phyloP scores from a whole-genome alignment of 2,113 vertebrate species.

The Rhinolophus ferrumequinum region DNA sequence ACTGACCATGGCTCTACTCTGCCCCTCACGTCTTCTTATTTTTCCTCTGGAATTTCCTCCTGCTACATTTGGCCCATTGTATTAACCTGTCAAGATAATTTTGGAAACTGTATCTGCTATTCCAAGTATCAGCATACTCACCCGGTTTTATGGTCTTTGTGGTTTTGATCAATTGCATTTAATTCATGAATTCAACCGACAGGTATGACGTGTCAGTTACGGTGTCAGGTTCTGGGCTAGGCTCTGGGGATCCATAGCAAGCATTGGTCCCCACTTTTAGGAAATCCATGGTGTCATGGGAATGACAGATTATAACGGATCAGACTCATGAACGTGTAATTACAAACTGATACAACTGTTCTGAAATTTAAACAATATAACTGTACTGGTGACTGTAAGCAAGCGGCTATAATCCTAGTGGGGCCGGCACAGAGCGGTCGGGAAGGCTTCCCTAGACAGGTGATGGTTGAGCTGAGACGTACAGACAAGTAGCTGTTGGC shows the following conservation, averaged over 20 bases:
- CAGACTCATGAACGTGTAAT: not conserved
- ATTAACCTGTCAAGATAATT: conserved; percentile 40
- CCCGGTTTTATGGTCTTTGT: not conserved
- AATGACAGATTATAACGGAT: not conserved
- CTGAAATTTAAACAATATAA: not conserved
- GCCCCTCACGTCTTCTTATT: conserved; percentile 6
- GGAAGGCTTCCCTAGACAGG: not conserved
- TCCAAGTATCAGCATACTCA: not conserved
- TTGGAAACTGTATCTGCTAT: not conserved
- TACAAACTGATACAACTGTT: not conserved
- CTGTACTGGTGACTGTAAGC: not conserved
- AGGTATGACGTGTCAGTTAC: not conserved
- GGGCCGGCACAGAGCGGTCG: not conserved
- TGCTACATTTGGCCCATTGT: not conserved
- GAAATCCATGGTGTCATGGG: not conserved
- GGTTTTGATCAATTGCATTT: not conserved
- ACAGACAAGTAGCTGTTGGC: not conserved
- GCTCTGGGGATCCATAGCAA: not conserved
- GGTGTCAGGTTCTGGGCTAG: not conserved
- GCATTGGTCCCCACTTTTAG: not conserved
- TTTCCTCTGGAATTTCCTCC: conserved; percentile 14
- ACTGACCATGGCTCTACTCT: not conserved
- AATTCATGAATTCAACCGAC: not conserved
- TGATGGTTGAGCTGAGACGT: not conserved
- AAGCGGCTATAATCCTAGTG: not conserved